Percentiles rank a stretch among this genome's conserved stretches.
These are phyloP conservation scores for Liparis tanakae DNA, from an alignment of 2,797 vertebrate genomes.

Conservation along the genomic window DNA sequence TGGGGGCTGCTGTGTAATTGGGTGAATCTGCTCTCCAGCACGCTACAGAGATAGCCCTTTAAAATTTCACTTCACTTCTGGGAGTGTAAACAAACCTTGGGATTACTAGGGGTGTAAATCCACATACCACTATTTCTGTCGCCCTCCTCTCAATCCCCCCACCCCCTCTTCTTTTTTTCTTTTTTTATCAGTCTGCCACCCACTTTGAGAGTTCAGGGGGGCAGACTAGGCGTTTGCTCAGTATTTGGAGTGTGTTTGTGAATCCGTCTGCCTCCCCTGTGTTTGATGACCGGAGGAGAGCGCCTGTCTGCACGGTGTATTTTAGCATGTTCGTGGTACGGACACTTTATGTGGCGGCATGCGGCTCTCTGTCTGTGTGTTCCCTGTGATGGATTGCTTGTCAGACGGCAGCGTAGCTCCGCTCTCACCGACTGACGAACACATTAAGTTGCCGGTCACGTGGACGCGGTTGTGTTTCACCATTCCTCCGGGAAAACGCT, in stretches of 20 bases:
- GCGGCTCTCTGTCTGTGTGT: slow-evolving; percentile 74
- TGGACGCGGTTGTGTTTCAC: slow-evolving; percentile 64
- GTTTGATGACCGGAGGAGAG: slow-evolving; percentile 44
- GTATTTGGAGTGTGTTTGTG: slow-evolving; percentile 37
- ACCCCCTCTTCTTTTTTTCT: not conserved
- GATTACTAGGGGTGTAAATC: slow-evolving; percentile 70
- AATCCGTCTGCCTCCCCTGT: slow-evolving; percentile 26
- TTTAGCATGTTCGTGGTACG: slow-evolving; percentile 47
- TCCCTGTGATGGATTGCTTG: slow-evolving; percentile 83
- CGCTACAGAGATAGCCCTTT: slow-evolving; percentile 71
- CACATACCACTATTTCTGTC: slow-evolving; percentile 60
- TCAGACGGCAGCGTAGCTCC: slow-evolving; percentile 69
- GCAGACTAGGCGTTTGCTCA: slow-evolving; percentile 28
- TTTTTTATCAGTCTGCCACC: slow-evolving; percentile 25
- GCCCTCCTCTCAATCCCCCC: slow-evolving; percentile 18
- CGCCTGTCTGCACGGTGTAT: slow-evolving; percentile 36
- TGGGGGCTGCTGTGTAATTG: slow-evolving; percentile 79
- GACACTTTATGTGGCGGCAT: slow-evolving; percentile 57
- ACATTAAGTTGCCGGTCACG: slow-evolving; percentile 83
- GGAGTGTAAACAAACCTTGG: slow-evolving; percentile 77
- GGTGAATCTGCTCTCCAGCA: slow-evolving; percentile 75
- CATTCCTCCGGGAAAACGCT: slow-evolving; percentile 72
- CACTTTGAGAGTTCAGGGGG: slow-evolving; percentile 41
- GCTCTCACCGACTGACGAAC: slow-evolving; percentile 74
- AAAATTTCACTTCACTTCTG: slow-evolving; percentile 77